Evolutionary conservation across 2,888 invertebrate genomes (phyloP).

Genomic region (Cheilosia vernalis): DNA sequence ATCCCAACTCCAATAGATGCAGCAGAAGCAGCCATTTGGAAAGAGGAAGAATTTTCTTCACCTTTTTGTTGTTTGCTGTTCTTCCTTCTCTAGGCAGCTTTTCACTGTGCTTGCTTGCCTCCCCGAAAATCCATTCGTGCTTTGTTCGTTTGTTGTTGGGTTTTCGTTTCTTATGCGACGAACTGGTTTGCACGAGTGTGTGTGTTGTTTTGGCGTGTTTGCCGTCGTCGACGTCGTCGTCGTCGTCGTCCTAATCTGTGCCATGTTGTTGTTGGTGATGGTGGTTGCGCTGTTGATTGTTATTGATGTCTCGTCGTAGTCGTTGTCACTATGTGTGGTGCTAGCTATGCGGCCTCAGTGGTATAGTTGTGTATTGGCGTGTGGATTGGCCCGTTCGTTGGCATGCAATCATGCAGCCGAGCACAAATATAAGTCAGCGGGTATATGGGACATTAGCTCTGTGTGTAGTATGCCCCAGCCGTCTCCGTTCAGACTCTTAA

Average conservation of each 20-base stretch:
- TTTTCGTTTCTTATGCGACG: constrained; percentile 8
- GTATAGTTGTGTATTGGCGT: constrained; percentile 64
- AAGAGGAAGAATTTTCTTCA: constrained; percentile 7
- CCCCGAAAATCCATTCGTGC: constrained; percentile 24
- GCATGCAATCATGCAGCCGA: constrained; percentile 75
- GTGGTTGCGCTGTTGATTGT: constrained; percentile 69
- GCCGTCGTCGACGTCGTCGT: constrained; percentile 43
- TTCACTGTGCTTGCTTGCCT: constrained; percentile 18
- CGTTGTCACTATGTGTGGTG: constrained; percentile 57
- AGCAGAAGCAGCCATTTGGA: constrained; percentile 17
- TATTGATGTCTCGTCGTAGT: constrained; percentile 71
- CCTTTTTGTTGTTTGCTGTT: constrained; percentile 5
- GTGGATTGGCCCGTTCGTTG: constrained; percentile 60
- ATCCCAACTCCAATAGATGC: neutral
- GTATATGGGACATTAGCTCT: constrained; percentile 76
- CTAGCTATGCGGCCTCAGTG: constrained; percentile 22
- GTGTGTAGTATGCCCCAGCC: constrained; percentile 21
- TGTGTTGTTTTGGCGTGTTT: constrained; percentile 47
- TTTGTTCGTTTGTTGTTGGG: neutral
- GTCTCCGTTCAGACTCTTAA: constrained; percentile 49
- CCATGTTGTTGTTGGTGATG: constrained; percentile 56
- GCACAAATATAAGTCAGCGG: constrained; percentile 78
- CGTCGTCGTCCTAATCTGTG: constrained; percentile 68
- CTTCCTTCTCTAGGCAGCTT: neutral
- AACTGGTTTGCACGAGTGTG: constrained; percentile 20